phyloP scores from a whole-genome alignment of 2,888 invertebrate genomes.

The Ceriagrion tenellum region DNA sequence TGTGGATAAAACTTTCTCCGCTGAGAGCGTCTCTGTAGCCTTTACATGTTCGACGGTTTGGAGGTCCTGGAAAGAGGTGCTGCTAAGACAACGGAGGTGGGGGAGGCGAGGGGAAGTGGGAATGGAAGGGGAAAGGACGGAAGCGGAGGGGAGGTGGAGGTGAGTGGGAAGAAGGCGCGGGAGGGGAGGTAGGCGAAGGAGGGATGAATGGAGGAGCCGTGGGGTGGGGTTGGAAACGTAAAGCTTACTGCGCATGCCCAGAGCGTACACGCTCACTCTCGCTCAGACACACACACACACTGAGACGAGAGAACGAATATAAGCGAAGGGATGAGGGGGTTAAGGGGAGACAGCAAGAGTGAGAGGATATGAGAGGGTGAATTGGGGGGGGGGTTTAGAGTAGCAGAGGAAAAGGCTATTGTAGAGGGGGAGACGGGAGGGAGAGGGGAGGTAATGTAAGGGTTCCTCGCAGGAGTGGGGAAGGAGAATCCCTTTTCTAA shows the following conservation, averaged over 20 bases:
- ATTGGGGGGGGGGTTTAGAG: neutral
- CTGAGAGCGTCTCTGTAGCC: too few relatives aligned
- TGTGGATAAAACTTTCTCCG: too few relatives aligned
- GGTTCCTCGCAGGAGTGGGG: too few relatives aligned
- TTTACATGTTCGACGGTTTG: too few relatives aligned
- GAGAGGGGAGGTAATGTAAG: neutral
- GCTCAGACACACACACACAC: neutral
- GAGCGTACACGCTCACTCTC: neutral
- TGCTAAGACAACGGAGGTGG: neutral
- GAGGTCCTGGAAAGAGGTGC: too few relatives aligned
- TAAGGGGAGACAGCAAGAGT: neutral
- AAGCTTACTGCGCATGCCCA: constrained; percentile 30
- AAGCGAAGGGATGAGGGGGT: neutral
- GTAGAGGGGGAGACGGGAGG: too few relatives aligned
- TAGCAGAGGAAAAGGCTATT: too few relatives aligned
- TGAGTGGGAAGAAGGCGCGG: neutral
- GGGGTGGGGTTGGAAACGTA: constrained; percentile 48
- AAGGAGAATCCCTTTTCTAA: neutral
- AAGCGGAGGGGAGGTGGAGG: neutral
- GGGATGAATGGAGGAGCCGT: constrained; percentile 17
- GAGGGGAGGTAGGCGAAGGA: neutral
- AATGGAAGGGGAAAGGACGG: too few relatives aligned
- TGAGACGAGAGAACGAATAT: neutral
- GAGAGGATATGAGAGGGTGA: neutral
- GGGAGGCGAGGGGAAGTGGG: neutral